A percentile compares a stretch with the other conserved stretches of the same genome.
phyloP scores from a whole-genome alignment of 2,113 vertebrate genomes.

The Oenanthe oenanthe region DNA sequence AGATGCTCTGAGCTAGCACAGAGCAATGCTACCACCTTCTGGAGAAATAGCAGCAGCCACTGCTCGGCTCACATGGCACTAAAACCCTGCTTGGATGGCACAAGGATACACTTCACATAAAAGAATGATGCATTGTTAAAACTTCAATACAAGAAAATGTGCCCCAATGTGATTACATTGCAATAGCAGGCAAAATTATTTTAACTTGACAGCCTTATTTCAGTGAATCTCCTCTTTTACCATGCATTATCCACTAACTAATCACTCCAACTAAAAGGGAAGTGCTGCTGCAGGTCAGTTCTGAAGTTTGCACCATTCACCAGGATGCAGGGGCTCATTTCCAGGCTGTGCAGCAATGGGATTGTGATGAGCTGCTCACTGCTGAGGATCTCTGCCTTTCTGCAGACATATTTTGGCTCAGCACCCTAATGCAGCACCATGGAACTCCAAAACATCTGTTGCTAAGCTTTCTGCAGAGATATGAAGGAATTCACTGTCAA shows the following conservation, averaged over 20 bases:
- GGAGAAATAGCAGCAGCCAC: not conserved
- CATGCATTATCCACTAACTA: accelerated
- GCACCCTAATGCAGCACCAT: not conserved
- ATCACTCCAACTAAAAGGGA: not conserved
- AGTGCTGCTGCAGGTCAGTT: not conserved
- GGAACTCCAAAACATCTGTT: constrained; percentile 22
- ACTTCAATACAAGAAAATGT: accelerated
- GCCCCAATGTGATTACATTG: accelerated
- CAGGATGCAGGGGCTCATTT: accelerated
- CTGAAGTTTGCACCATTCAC: not conserved
- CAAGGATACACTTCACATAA: accelerated
- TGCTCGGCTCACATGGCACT: accelerated
- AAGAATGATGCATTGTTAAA: accelerated
- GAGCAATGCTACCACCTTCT: constrained; percentile 79
- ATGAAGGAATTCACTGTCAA: not conserved
- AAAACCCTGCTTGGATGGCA: accelerated
- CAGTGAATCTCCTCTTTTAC: not conserved
- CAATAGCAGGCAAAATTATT: not conserved
- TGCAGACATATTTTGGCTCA: not conserved
- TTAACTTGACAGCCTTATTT: not conserved
- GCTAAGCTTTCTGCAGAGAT: not conserved
- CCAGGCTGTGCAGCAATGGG: not conserved
- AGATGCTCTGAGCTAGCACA: not conserved
- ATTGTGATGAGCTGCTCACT: not conserved
- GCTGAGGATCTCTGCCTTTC: not conserved